Base-by-base conservation (phyloP, 1,140 invertebrate genomes). In the Heliconius eleuchia region DNA sequence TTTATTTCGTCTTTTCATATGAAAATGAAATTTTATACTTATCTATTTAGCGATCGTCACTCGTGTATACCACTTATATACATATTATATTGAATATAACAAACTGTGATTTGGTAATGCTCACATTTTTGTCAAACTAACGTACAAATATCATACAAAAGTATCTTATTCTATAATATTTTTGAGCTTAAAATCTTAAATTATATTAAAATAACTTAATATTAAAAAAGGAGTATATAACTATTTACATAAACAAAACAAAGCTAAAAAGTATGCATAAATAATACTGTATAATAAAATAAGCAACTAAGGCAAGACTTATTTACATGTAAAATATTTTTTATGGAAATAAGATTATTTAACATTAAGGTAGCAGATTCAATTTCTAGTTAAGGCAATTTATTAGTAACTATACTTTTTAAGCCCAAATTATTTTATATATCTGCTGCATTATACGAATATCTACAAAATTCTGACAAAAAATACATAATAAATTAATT, bases 101-200 rank as follows among this genome's bases (percentile, higher is more conserved):
- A 87, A 88, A 84, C n/a, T 85, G 87, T 84, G 89, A 86, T 90
- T 90, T 90, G 89, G 89, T 90, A 90, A 90, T 85, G 84, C 84
- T 88, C 84, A 86, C 83, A 87, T 84, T 76, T 82, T 82, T 84
- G 79, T 79, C 75, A 83, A 76, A 78, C 57, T 75, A 50, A 52
- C 72, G 55, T 57, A 74, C 39, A 23, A 19, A 52, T 74, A 50
- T 76, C 57, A 72, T 80, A 82, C 75, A 77, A 70, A 37, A 77
- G 72, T 80, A 27, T 1, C 60, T 70, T 76, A 74, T 73, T 11
- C n/a, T 72, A 50, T 75, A 74, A 75, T 73, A 72, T 34, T 60
- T 73, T 80, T 80, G 42, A 80, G 73, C 75, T 74, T 80, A 80
- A 50, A 50, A 6, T 66, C 23, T 13, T 27, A 66, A 27, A 30